Base-by-base conservation (phyloP, 2,797 vertebrate genomes). In the Hozukius guyotensis region DNA sequence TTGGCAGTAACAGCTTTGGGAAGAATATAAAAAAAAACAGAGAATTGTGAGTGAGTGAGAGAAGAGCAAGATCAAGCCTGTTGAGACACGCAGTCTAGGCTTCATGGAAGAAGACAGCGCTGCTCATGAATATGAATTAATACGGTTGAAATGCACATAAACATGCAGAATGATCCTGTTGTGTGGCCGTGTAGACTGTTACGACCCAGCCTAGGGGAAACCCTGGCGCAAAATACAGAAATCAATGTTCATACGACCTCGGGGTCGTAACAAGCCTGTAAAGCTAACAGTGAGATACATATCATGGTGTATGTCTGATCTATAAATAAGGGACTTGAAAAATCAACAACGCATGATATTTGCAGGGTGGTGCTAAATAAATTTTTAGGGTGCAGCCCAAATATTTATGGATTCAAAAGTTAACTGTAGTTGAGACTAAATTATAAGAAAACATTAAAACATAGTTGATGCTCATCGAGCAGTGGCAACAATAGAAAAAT, bases 41-140 rank as follows among this genome's bases (percentile, higher is more conserved):
- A 72, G 9, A 42, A 72, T 68, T 73, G 71, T 78, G 81, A 79
- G 52, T 52, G 52, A 88, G 60, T 63, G 78, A 82, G 32, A 78
- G 5, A 78, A 49, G 61, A 72, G 56, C 55, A 75, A 42, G 65
- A 80, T 67, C 56, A 72, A 52, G 46, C 60, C 75, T 73, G 59
- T 56, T 73, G 63, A 81, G 75, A 90, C 65, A 80, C 1, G 55
- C 18, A 53, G 49, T 16, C 14, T 5, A 8, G 38, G 78, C 16
- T 83, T 82, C 61, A 72, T 52, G 38, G 52, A 77, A 72, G 52
- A 70, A 68, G 29, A 69, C 32, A 4, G 36, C 0, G 0, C n/a
- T 46, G 13, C 66, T 76, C 71, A 62, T 72, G 29, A 84, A 79
- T 86, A 86, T 77, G 42, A 32, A 84, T 42, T 13, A 4, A 57